Percentiles rank a stretch among this genome's conserved stretches.
phyloP scores from a whole-genome alignment of 1,140 invertebrate genomes.

The Chionoecetes opilio region DNA sequence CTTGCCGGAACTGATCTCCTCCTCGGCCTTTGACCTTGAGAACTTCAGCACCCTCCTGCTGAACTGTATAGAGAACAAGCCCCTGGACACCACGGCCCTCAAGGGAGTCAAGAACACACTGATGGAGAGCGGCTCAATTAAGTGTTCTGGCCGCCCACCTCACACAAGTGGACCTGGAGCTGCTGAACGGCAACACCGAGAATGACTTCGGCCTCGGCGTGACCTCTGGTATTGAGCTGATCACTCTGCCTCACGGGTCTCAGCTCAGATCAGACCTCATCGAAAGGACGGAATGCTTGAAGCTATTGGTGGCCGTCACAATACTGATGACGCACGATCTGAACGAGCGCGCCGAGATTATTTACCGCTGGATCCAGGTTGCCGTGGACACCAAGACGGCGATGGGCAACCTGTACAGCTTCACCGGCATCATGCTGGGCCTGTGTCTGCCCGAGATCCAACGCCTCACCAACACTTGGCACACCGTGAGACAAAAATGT shows the following conservation, averaged over 20 bases:
- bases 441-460: constrained; percentile 93
- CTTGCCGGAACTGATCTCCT: constrained; percentile 86
- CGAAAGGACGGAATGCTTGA: constrained; percentile 94
- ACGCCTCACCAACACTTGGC: constrained; percentile 91
- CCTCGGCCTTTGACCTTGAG: constrained; percentile 91
- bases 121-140: constrained; percentile 89
- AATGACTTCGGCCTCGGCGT: constrained; percentile 85
- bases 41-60: constrained; percentile 92
- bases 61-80: constrained; percentile 91
- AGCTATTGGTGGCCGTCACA: constrained; percentile 93
- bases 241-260: constrained; percentile 92
- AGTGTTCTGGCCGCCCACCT: constrained; percentile 93
- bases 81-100: constrained; percentile 92
- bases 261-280: constrained; percentile 93
- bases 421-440: constrained; percentile 95
- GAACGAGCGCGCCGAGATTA: constrained; percentile 90
- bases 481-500: constrained; percentile 92
- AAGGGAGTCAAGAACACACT: constrained; percentile 91
- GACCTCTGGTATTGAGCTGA: constrained; percentile 90
- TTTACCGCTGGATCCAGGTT: constrained; percentile 97
- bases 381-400: constrained; percentile 95
- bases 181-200: constrained; percentile 87
- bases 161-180: constrained; percentile 91
- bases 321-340: constrained; percentile 92
- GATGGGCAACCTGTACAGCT: constrained; percentile 95